Base-by-base conservation (phyloP, 2,797 vertebrate genomes). In the Sternarchorhynchus goeldii region DNA sequence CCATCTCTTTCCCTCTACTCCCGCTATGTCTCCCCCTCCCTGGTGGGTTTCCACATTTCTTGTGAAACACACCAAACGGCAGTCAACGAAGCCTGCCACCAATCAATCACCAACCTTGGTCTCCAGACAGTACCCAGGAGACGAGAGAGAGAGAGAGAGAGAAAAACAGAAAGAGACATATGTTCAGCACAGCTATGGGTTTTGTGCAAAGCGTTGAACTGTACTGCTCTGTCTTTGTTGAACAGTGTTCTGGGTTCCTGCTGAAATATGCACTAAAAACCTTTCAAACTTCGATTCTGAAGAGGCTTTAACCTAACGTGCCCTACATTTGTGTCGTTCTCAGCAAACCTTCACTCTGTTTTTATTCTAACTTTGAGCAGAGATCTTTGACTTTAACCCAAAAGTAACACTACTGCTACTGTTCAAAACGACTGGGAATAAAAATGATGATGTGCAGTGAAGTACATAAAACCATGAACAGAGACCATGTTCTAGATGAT, bases 61-160 rank as follows among this genome's bases (percentile, higher is more conserved):
- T 82, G 71, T 45, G 39, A 75, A 75, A 76, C 65, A 41, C 63
- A 56, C 77, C 45, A 68, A 80, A 87, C 80, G 85, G 83, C 78
- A 85, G 80, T 83, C 85, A 76, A 67, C 75, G 80, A 86, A 88
- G 80, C 79, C 75, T 76, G 77, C 76, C 79, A 74, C 57, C 76
- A 87, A 89, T 92, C 85, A 89, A 88, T 91, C 89, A 91, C 56
- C 65, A 71, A 73, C 20, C 76, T 80, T 56, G 70, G 18, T 77
- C 82, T 79, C 78, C 81, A 68, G 82, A 85, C 70, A 78, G 81
- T 45, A 71, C 76, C 7, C 85, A 80, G 73, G 75, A 79, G 74
- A 82, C 78, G 62, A 76, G 10, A 76, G 50, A 74, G 62, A 50
- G 8, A 50, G 76, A 59, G 21, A 81, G 82, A 76, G 77, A 88